Percentiles rank a stretch among this genome's conserved stretches.
Conservation (phyloP, 1,140 invertebrate genomes). For the Diorhabda carinulata region DNA sequence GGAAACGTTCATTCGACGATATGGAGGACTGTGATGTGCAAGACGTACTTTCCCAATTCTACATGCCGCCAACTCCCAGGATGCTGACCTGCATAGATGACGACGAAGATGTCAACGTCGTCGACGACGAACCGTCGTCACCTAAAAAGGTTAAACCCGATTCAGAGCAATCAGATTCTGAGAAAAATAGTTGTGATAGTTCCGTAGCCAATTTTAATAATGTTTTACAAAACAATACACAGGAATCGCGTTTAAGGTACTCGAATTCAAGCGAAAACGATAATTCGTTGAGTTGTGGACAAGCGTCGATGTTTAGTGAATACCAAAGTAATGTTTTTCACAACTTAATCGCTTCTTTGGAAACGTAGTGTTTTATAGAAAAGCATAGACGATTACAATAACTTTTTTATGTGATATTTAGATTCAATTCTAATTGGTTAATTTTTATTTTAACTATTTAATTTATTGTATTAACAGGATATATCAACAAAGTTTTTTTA, state of each 20-base stretch:
- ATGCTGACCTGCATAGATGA: constrained; percentile 66
- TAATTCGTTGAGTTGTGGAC: constrained; percentile 53
- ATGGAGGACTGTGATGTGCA: constrained; percentile 57
- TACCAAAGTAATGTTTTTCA: constrained; percentile 58
- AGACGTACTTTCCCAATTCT: constrained; percentile 64
- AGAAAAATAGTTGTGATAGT: constrained; percentile 22
- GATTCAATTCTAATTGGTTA: neutral
- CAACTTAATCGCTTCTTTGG: constrained; percentile 56
- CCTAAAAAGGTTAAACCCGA: constrained; percentile 40
- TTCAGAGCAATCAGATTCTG: constrained; percentile 14
- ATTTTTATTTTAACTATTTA: neutral
- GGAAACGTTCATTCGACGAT: constrained; percentile 51
- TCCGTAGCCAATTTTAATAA: constrained; percentile 23
- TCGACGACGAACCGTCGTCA: constrained; percentile 43
- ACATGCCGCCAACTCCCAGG: constrained; percentile 65
- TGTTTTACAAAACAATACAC: constrained; percentile 37
- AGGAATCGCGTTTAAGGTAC: constrained; percentile 26
- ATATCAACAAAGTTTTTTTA: neutral
- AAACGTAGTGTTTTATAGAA: constrained; percentile 49
- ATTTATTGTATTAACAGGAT: neutral
- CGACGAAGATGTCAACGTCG: constrained; percentile 49
- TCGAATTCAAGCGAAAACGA: constrained; percentile 33
- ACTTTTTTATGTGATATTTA: constrained; percentile 3
- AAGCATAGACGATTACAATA: neutral
- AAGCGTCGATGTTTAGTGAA: constrained; percentile 57